Base-by-base conservation (phyloP, 2,113 vertebrate species). In the Bos indicus region DNA sequence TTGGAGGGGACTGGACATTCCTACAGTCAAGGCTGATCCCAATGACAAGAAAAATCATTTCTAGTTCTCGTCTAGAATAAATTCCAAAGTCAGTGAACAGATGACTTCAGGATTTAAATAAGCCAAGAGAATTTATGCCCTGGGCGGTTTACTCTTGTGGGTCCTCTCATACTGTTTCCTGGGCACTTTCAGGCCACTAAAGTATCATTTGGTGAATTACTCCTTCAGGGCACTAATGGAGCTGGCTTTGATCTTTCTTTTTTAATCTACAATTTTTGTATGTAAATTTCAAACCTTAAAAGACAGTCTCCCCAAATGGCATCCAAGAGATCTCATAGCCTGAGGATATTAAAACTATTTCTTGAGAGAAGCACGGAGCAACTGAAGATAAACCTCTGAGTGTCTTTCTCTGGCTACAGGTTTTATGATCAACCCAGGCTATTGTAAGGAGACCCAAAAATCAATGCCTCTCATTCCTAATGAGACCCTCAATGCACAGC, bases 251-350 rank as follows among this genome's bases (percentile, higher is more conserved):
- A 98, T 97, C 90, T 95, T 90, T 97, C 93, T 94, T 96, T 96
- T 97, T 88, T 93, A 94, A 95, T 96, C 86, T 98, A 74, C 40
- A 83, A 57, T 90, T 89, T 98, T 97, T 97, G 91, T 96, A 97
- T 97, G 93, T 94, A 97, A 97, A 98, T 97, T 94, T 97, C 36
- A 64, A 93, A 94, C 89, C 94, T 97, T 80, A 67, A 89, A 97
- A 98, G 95, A 89, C 48, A 26, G 57, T 88, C 96, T 93, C 80
- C 71, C 52, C 60, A 91, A 82, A 88, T 96, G 85, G 51, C 88
- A 89, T 95, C 83, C 62, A 80, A 87, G 92, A 97, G 94, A 60
- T 97, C 94, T 97, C n/a, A 71, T 84, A 96, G 94, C 97, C 97
- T 1, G 85, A 97, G 96, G 97, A 84, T 46, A 94, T 28, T 33